phyloP scores from a whole-genome alignment of 2,797 vertebrate species.

The Anguilla megastoma region DNA sequence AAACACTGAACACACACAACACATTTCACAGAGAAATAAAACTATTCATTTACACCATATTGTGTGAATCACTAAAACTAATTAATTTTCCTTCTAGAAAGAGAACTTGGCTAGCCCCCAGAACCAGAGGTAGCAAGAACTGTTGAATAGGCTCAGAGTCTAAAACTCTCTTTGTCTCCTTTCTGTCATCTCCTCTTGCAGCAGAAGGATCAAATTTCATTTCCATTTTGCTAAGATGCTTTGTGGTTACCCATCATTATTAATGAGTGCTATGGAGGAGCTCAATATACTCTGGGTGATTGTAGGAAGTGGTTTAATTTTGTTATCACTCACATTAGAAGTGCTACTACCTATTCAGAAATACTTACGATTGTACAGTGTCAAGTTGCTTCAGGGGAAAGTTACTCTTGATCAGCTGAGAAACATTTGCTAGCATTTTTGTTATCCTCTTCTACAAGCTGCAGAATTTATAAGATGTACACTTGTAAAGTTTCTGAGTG shows the following conservation, averaged over 20 bases:
- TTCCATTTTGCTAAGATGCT: background rate
- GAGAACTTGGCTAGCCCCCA: background rate
- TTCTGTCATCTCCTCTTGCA: background rate
- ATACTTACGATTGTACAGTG: background rate
- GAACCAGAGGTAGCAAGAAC: background rate
- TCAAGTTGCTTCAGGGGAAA: background rate
- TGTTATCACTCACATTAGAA: background rate
- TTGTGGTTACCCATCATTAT: background rate
- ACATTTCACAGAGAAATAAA: background rate
- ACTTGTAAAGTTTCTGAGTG: background rate
- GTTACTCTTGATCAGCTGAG: background rate
- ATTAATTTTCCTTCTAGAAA: background rate
- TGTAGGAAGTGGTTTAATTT: slow-evolving; percentile 1
- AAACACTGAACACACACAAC: background rate
- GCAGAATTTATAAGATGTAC: background rate
- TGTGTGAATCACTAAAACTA: background rate
- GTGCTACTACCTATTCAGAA: background rate
- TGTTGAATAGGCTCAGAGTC: background rate
- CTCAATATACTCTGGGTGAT: background rate
- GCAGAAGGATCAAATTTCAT: background rate
- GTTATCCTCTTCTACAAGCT: background rate
- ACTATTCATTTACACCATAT: background rate
- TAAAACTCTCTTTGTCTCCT: background rate
- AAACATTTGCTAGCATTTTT: background rate
- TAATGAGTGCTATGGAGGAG: background rate